Base-by-base conservation (phyloP, 1,140 invertebrate genomes). In the Papilio helenus region DNA sequence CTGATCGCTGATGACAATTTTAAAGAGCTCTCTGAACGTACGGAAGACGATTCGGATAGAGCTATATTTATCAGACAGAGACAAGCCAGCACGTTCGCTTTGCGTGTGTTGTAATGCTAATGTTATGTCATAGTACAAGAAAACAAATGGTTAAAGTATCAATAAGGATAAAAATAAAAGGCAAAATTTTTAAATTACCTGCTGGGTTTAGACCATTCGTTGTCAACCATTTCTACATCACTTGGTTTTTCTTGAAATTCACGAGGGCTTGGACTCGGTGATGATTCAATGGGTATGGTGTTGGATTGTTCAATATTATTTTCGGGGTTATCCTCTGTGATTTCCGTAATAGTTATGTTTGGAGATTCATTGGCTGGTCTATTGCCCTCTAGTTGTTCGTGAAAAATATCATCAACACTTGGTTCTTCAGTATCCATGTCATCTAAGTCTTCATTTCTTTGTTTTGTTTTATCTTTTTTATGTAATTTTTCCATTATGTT, bases 341-440 rank as follows among this genome's bases (percentile, higher is more conserved):
- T 93, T 88, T 95, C 94, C 14, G 94, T 94, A 46, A 95, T 95
- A 2, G 92, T 94, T 72, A 95, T 93, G 81, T 95, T 94, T 10
- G 93, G 93, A 51, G 94, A 94, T 79, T 90, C 90, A 65, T 91
- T 91, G 26, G 86, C 87, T 71, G 87, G 84, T 83, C 87, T 85
- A 51, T 74, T 83, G 81, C 91, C 88, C 72, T 91, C 87, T 77
- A 92, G 83, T 81, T 93, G 90, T 83, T 89, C 92, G 88, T 93
- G 89, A 80, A 89, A 91, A 82, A 90, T 89, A 85, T 90, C 90
- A 73, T 92, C 90, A 26, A 93, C 88, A 73, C 93, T 92, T 12
- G 93, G 88, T 79, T 95, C 94, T 80, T 95, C 93, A 65, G 86
- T 79, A 81, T 92, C 89, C 84, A 89, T 87, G 77, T 91, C 90